These are phyloP conservation scores for Collichthys lucidus DNA, from an alignment of 2,113 vertebrate genomes.

Conservation along the genomic window DNA sequence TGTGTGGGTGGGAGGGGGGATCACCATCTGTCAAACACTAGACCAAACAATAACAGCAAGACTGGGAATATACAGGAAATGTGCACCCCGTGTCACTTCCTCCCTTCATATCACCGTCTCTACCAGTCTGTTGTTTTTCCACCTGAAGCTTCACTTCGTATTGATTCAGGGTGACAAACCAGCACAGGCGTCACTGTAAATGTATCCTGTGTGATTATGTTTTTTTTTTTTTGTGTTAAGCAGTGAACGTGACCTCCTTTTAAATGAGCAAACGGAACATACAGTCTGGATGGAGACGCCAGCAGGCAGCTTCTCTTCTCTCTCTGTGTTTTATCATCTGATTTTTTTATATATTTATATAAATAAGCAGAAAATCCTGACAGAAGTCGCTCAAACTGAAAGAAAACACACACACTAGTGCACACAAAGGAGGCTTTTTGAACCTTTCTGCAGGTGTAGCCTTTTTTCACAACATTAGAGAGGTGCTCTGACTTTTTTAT, in stretches of 20 bases:
- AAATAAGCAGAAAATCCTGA: slow-evolving; percentile 74
- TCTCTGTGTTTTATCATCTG: slow-evolving; percentile 62
- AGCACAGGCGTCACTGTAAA: slow-evolving; percentile 58
- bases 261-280: slow-evolving; percentile 69
- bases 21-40: slow-evolving; percentile 54
- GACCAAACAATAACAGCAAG: slow-evolving; percentile 42
- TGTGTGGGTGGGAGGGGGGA: not conserved
- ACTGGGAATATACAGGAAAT: slow-evolving; percentile 18
- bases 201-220: slow-evolving; percentile 67
- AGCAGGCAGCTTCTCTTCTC: slow-evolving; percentile 71
- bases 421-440: slow-evolving; percentile 67
- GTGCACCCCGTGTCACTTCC: slow-evolving; percentile 41
- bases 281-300: slow-evolving; percentile 68
- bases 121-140: slow-evolving; percentile 32
- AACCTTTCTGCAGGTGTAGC: slow-evolving; percentile 65
- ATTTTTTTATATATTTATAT: slow-evolving; percentile 40
- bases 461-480: slow-evolving; percentile 52
- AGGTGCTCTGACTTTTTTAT: slow-evolving; percentile 59
- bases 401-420: slow-evolving; percentile 41
- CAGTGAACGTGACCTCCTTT: slow-evolving; percentile 71
- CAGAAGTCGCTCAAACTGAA: slow-evolving; percentile 67
- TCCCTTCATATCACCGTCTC: slow-evolving; percentile 21
- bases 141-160: slow-evolving; percentile 60
- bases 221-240: slow-evolving; percentile 34
- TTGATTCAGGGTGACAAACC: slow-evolving; percentile 61